These are phyloP conservation scores for Alosa alosa DNA, from an alignment of 2,113 vertebrate genomes.

Conservation along the genomic window DNA sequence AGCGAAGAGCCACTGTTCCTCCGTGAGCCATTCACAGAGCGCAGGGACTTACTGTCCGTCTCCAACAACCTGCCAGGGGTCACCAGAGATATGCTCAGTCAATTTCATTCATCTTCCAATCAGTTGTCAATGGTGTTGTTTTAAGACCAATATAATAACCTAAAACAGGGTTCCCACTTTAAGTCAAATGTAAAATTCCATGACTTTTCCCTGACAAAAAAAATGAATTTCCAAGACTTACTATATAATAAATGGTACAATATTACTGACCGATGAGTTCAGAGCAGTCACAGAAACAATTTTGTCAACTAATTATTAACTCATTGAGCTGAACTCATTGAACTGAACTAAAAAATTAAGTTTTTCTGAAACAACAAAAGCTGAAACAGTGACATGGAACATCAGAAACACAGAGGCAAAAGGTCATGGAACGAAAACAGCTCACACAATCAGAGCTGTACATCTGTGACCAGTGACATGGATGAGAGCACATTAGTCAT, in stretches of 20 bases:
- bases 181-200: too few relatives aligned
- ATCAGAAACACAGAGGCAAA: too few relatives aligned
- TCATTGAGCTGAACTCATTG: background rate
- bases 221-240: too few relatives aligned
- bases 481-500: background rate
- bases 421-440: background rate
- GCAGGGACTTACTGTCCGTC: slow-evolving; percentile 93
- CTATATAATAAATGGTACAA: too few relatives aligned
- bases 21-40: slow-evolving; percentile 94
- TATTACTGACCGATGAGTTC: too few relatives aligned
- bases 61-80: slow-evolving; percentile 82
- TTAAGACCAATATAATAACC: background rate
- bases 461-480: background rate
- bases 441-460: background rate
- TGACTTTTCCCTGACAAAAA: too few relatives aligned
- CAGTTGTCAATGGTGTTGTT: background rate
- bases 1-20: slow-evolving; percentile 95
- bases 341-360: background rate
- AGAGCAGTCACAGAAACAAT: too few relatives aligned
- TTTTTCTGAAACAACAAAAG: background rate
- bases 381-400: background rate
- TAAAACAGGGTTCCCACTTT: too few relatives aligned
- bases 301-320: too few relatives aligned
- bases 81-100: background rate
- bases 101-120: background rate